phyloP scores from a whole-genome alignment of 2,113 vertebrate genomes.

The Meleagris gallopavo region DNA sequence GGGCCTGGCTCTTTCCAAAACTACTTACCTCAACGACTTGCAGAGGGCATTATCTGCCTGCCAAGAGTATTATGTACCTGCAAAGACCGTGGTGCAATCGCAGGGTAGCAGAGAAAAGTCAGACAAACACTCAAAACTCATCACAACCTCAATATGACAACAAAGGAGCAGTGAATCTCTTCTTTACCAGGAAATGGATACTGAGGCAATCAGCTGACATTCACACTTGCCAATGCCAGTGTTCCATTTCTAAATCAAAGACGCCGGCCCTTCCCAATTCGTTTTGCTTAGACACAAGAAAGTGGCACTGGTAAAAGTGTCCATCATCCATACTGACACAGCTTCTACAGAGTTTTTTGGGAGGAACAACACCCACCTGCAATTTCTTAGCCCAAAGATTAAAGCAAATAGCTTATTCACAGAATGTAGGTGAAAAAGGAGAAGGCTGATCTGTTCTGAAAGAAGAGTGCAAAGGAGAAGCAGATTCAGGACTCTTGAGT shows the following conservation, averaged over 20 bases:
- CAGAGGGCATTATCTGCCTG: not conserved
- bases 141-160: not conserved
- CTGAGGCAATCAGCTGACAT: not conserved
- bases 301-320: not conserved
- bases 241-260: not conserved
- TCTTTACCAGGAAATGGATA: not conserved
- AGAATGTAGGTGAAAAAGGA: not conserved
- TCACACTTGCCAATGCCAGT: not conserved
- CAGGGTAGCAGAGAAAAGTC: not conserved
- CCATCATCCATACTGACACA: not conserved
- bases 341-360: not conserved
- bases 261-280: not conserved
- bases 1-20: not conserved
- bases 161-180: not conserved
- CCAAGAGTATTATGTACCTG: not conserved
- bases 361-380: not conserved
- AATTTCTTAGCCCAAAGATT: not conserved
- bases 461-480: not conserved
- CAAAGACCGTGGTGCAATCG: not conserved
- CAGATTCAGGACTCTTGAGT: not conserved
- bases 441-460: not conserved
- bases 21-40: not conserved
- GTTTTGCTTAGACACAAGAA: accelerated
- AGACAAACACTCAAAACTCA: not conserved
- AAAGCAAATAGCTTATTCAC: not conserved